Percentiles rank a stretch among this genome's conserved stretches.
These are phyloP conservation scores for Hydropsyche tenuis DNA, from an alignment of 1,140 invertebrate genomes.

Conservation along the genomic window DNA sequence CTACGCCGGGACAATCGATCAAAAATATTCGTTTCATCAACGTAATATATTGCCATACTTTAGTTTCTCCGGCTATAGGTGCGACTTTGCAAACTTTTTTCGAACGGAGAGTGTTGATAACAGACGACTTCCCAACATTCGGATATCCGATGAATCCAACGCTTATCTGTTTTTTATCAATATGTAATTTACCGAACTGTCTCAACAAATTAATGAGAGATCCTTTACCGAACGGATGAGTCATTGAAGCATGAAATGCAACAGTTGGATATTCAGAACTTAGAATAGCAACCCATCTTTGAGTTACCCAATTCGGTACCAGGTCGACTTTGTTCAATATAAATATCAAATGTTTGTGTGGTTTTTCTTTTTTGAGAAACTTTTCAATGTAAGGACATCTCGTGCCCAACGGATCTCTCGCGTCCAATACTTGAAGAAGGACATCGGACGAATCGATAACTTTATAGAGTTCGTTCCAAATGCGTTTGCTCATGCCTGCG, in stretches of 20 bases:
- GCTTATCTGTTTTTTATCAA: conserved; percentile 97
- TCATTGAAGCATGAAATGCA: conserved; percentile 97
- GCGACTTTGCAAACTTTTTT: conserved; percentile 99
- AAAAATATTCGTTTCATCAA: conserved; percentile 97
- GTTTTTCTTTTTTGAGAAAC: conserved; percentile 87
- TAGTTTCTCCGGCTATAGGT: conserved; percentile 98
- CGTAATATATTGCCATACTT: conserved; percentile 99
- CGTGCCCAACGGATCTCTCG: conserved; percentile 94
- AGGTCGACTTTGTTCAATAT: conserved; percentile 95
- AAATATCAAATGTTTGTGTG: conserved; percentile 94
- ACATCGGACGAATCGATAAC: conserved; percentile 99
- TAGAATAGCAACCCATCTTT: conserved; percentile 92
- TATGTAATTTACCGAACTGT: conserved; percentile 95
- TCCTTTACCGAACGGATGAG: conserved; percentile 98
- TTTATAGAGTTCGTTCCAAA: conserved; percentile 99
- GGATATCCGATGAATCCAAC: conserved; percentile 99
- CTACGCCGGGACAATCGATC: conserved; percentile 99
- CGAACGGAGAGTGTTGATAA: conserved; percentile 94
- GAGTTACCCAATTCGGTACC: conserved; percentile 97
- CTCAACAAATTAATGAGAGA: conserved; percentile 95
- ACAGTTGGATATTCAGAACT: conserved; percentile 96
- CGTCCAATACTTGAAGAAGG: conserved; percentile 91
- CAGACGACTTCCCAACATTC: conserved; percentile 98
- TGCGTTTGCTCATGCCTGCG: conserved; percentile 94
- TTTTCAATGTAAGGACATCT: conserved; percentile 92